A percentile compares a stretch with the other conserved stretches of the same genome.
Evolutionary conservation across 2,888 invertebrate species (phyloP).

Genomic region (Mythimna loreyi): DNA sequence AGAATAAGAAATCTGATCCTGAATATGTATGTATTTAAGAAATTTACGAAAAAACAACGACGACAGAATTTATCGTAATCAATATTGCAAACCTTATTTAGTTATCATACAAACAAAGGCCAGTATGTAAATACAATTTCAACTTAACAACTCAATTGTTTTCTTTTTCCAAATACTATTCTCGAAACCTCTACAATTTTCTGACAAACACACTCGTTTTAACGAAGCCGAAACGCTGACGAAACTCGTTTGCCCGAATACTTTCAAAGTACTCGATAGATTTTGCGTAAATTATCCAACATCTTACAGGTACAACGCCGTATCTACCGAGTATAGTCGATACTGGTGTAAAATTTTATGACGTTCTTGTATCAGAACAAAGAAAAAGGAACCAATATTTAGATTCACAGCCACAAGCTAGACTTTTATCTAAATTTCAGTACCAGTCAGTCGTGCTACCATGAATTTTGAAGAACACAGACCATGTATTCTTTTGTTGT

Average conservation of each 20-base stretch:
- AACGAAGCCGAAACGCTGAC: constrained; percentile 38
- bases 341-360: constrained; percentile 50
- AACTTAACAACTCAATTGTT: constrained; percentile 21
- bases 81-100: constrained; percentile 7
- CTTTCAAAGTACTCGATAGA: constrained; percentile 39
- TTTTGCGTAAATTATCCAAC: constrained; percentile 40
- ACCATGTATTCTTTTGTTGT: constrained; percentile 18
- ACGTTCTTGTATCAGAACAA: constrained; percentile 46
- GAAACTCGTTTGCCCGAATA: constrained; percentile 9
- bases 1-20: too few species aligned
- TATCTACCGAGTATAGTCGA: constrained; percentile 12
- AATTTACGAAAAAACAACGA: too few species aligned
- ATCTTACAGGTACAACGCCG: constrained; percentile 26
- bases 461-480: constrained; percentile 59
- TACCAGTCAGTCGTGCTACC: constrained; percentile 43
- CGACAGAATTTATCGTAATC: neutral
- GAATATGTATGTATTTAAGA: too few species aligned
- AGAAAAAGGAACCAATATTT: constrained; percentile 52
- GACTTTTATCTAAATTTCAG: constrained; percentile 55
- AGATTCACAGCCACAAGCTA: constrained; percentile 52
- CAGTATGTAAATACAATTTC: constrained; percentile 27
- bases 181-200: constrained; percentile 1
- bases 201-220: constrained; percentile 22
- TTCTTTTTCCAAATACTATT: constrained; percentile 25
- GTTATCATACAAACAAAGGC: neutral